phyloP scores from a whole-genome alignment of 1,140 invertebrate genomes.

The Thaumatotibia leucotreta region DNA sequence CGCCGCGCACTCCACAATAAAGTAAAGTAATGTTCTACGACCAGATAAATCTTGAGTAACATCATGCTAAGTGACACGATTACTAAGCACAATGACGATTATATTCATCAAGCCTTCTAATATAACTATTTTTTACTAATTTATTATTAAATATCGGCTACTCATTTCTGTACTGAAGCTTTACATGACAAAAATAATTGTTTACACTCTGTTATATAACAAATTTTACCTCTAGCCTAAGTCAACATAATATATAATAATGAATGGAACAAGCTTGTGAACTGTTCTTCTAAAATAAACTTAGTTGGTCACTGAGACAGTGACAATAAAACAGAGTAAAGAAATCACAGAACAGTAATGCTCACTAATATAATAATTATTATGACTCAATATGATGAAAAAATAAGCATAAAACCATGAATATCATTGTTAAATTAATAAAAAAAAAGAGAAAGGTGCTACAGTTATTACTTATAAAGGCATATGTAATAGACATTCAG shows the following conservation, averaged over 20 bases:
- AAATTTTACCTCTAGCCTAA: conserved; percentile 8
- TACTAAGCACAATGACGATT: conserved; percentile 74
- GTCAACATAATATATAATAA: background rate
- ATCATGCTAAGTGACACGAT: conserved; percentile 67
- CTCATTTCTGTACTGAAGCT: conserved; percentile 65
- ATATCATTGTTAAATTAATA: background rate
- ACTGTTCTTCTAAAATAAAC: background rate
- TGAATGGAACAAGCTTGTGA: background rate
- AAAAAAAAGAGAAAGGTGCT: background rate
- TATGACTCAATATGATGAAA: conserved; percentile 64
- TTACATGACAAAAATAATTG: conserved; percentile 57
- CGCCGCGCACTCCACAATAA: conserved; percentile 7
- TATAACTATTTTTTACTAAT: conserved; percentile 55
- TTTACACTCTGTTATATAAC: conserved; percentile 4
- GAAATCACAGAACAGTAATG: conserved; percentile 72
- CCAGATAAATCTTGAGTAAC: conserved; percentile 60
- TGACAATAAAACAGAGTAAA: conserved; percentile 58
- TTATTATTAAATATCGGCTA: conserved; percentile 62
- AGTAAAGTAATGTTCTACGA: conserved; percentile 45
- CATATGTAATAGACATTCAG: background rate
- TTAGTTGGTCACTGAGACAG: conserved; percentile 24
- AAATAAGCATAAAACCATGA: conserved; percentile 7
- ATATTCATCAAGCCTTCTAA: conserved; percentile 72
- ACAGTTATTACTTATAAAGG: background rate
- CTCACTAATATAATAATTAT: conserved; percentile 60